These are phyloP conservation scores for Drosophila mojavensis DNA, from an alignment of 1,140 invertebrate species.

Conservation along the genomic window DNA sequence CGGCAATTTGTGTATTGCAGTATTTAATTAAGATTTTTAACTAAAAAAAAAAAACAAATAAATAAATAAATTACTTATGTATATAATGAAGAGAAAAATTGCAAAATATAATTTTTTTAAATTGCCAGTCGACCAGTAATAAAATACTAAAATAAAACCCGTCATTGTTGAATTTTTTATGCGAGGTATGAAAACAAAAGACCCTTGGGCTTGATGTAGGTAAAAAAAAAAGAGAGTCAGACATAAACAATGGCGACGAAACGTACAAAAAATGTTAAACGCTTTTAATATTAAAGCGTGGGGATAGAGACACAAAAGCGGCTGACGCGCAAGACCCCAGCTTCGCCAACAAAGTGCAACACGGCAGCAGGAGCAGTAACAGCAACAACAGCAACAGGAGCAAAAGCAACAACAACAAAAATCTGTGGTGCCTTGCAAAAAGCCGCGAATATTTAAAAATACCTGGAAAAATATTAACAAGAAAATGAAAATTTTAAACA, in stretches of 20 bases:
- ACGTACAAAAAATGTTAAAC: slow-evolving; percentile 71
- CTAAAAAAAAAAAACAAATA: no score
- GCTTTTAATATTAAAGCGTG: slow-evolving; percentile 79
- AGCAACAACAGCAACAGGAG: slow-evolving; percentile 14
- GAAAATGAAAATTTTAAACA: not conserved
- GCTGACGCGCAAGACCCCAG: not conserved
- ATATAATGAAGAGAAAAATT: no score
- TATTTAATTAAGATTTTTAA: no score
- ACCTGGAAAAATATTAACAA: slow-evolving; percentile 25
- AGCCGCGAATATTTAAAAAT: slow-evolving; percentile 54
- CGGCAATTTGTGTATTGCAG: no score
- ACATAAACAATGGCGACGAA: slow-evolving; percentile 71
- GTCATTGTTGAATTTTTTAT: no score
- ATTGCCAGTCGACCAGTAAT: no score
- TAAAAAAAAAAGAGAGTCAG: slow-evolving; percentile 3
- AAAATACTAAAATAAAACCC: no score
- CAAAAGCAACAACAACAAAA: slow-evolving; percentile 13
- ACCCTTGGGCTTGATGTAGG: not conserved
- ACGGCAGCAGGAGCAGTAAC: slow-evolving; percentile 41
- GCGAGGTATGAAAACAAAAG: slow-evolving; percentile 32
- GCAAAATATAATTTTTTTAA: no score
- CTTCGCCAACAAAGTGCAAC: slow-evolving; percentile 64
- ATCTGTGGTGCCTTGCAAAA: slow-evolving; percentile 57
- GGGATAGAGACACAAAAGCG: slow-evolving; percentile 41
- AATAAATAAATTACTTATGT: no score